phyloP scores from a whole-genome alignment of 2,888 invertebrate genomes.

The Electrophaes corylata region DNA sequence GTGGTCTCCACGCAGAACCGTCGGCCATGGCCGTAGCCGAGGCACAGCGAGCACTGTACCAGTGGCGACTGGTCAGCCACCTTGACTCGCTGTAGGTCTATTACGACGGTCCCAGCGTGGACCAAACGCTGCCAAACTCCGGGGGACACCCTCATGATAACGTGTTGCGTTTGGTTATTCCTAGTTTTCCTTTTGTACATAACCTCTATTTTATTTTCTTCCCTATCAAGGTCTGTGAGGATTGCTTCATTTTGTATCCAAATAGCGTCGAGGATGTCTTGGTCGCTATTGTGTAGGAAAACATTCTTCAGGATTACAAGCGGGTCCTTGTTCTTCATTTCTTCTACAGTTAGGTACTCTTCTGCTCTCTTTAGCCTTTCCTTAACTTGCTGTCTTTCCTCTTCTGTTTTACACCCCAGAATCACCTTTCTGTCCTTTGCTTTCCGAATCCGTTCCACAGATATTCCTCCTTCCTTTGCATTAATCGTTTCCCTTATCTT shows the following conservation, averaged over 20 bases:
- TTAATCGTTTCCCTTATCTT: neutral
- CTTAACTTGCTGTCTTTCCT: neutral
- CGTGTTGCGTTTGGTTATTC: neutral
- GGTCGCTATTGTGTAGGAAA: neutral
- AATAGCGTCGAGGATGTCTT: neutral
- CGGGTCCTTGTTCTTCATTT: neutral
- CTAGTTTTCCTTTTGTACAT: neutral
- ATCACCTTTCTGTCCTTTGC: neutral
- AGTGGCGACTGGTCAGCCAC: constrained; percentile 1
- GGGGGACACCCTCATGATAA: constrained; percentile 3
- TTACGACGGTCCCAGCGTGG: neutral
- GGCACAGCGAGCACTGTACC: constrained; percentile 3
- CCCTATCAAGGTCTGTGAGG: neutral
- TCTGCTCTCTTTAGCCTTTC: neutral
- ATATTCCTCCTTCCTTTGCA: neutral
- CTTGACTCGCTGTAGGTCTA: constrained; percentile 2
- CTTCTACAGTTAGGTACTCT: neutral
- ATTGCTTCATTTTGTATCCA: neutral
- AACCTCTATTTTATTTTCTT: neutral
- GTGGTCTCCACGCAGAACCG: too few relatives aligned
- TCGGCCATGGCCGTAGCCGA: too few relatives aligned
- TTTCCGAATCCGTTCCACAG: too few relatives aligned
- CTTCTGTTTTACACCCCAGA: neutral
- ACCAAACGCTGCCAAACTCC: neutral
- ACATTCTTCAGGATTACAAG: neutral